phyloP scores from a whole-genome alignment of 1,140 invertebrate species.

The Octopus bimaculoides region DNA sequence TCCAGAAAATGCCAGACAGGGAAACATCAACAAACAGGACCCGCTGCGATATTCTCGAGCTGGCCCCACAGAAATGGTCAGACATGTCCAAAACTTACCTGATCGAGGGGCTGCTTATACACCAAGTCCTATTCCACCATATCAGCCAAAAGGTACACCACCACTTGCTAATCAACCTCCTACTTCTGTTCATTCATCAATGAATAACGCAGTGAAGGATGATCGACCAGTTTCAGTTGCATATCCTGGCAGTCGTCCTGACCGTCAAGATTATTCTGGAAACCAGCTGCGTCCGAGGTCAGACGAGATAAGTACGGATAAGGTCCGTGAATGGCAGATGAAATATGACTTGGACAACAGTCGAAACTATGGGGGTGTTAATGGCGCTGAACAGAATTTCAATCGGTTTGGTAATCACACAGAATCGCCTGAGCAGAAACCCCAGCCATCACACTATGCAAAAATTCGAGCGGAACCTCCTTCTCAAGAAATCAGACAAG shows the following conservation, averaged over 20 bases:
- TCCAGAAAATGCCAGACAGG: background rate
- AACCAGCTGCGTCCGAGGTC: conserved; percentile 40
- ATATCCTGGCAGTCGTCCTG: conserved; percentile 35
- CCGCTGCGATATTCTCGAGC: background rate
- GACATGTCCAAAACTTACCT: background rate
- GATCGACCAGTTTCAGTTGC: conserved; percentile 42
- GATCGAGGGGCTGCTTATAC: background rate
- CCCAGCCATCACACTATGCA: conserved; percentile 11
- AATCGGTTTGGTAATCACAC: conserved; percentile 12
- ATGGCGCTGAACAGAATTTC: conserved; percentile 17
- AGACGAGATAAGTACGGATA: conserved; percentile 41
- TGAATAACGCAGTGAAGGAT: conserved; percentile 30
- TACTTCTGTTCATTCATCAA: conserved; percentile 22
- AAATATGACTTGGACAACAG: conserved; percentile 29
- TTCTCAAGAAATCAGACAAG: conserved; percentile 19
- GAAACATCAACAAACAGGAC: background rate
- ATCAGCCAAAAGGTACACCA: background rate
- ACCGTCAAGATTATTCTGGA: conserved; percentile 20
- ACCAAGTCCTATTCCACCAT: background rate
- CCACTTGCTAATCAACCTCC: background rate
- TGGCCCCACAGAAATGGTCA: background rate
- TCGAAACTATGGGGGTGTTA: conserved; percentile 26
- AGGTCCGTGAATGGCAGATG: conserved; percentile 41
- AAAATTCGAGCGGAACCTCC: background rate
- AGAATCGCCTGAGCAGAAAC: conserved; percentile 14